These are phyloP conservation scores for Arctia plantaginis DNA, from an alignment of 2,888 invertebrate genomes.

Conservation along the genomic window DNA sequence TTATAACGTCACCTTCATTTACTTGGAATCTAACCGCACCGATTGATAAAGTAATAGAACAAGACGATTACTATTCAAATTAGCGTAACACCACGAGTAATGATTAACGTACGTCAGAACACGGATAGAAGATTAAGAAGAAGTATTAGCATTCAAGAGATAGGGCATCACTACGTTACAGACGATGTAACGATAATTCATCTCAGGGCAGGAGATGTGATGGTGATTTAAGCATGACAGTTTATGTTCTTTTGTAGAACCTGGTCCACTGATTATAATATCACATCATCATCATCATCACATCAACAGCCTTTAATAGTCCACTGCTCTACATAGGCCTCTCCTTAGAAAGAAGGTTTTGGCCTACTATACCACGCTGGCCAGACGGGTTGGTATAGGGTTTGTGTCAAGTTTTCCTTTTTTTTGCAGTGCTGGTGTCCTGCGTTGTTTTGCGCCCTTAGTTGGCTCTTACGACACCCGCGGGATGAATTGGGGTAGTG, in stretches of 20 bases:
- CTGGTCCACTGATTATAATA: neutral
- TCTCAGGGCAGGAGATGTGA: neutral
- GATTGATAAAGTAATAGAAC: slow-evolving; percentile 1
- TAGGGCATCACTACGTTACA: neutral
- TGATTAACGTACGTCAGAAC: neutral
- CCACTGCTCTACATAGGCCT: no score
- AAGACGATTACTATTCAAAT: neutral
- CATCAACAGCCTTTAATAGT: no score
- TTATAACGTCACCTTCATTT: slow-evolving; percentile 38
- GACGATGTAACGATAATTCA: neutral
- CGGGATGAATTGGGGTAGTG: no score
- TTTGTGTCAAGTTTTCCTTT: no score
- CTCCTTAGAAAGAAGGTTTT: no score
- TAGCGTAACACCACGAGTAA: neutral
- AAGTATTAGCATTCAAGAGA: neutral
- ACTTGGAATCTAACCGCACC: slow-evolving; percentile 21
- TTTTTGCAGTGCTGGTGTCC: no score
- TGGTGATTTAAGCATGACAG: neutral
- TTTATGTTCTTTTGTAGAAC: neutral
- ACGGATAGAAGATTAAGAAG: neutral
- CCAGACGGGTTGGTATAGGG: no score
- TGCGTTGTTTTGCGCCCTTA: no score
- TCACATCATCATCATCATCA: no score
- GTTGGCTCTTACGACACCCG: no score
- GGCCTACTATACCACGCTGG: no score